These are phyloP conservation scores for Acipenser oxyrinchus DNA, from an alignment of 2,797 vertebrate genomes.

Conservation along the genomic window DNA sequence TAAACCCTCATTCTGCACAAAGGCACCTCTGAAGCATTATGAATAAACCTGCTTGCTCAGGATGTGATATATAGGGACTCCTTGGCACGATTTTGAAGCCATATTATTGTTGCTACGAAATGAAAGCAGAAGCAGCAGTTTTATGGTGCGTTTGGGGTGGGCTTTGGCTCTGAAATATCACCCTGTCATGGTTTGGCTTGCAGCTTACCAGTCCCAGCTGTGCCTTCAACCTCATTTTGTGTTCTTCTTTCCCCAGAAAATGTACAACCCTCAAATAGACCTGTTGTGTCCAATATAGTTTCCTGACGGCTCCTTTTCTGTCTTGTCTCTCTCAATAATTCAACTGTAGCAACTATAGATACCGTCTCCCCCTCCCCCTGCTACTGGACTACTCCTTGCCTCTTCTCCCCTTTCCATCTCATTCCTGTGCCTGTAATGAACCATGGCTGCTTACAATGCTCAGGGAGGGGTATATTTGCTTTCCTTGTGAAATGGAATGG, in stretches of 20 bases:
- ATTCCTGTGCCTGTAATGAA: constrained; percentile 6
- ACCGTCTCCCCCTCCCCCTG: background rate
- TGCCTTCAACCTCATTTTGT: background rate
- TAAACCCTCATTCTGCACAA: no score
- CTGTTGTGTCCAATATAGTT: background rate
- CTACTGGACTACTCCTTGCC: background rate
- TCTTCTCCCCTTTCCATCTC: background rate
- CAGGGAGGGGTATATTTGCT: constrained; percentile 10
- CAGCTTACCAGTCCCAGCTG: background rate
- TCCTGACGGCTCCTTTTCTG: background rate
- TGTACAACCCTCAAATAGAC: background rate
- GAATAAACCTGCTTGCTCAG: no score
- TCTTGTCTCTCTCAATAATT: background rate
- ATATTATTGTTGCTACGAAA: no score
- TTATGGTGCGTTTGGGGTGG: background rate
- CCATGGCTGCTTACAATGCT: constrained; percentile 3
- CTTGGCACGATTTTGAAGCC: no score
- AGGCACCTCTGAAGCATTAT: no score
- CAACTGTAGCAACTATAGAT: no score
- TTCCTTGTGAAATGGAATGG: background rate
- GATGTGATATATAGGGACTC: no score
- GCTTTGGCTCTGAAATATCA: background rate
- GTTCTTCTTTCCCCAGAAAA: background rate
- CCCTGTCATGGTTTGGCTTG: background rate
- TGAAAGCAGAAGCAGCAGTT: no score